Base-by-base conservation (phyloP, 2,888 invertebrate genomes). In the Mythimna loreyi region DNA sequence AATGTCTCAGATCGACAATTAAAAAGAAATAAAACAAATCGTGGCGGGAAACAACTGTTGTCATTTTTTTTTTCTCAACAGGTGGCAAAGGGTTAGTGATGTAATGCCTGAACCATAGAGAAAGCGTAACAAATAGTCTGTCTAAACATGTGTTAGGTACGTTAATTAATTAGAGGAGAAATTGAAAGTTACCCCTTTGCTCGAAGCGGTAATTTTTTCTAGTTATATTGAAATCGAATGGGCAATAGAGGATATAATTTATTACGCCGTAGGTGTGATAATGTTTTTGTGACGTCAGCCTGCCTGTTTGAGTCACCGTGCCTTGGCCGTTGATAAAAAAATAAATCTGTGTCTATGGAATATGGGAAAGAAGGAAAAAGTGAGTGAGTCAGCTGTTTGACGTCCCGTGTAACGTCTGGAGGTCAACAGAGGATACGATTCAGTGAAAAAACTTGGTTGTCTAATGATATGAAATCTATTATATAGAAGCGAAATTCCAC, bases 11-110 rank as follows among this genome's bases (percentile, higher is more conserved):
- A 85, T 87, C 75, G 89, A 95, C 94, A 96, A 96, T 96, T 96
- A 96, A 95, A 96, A 95, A 94, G 93, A 94, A 94, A 96, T 96
- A 95, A 95, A 95, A 95, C 95, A 95, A 95, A 96, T 95, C 95
- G 88, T 86, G 91, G 92, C 90, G 93, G 93, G 92, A 92, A 90
- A 89, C 95, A 95, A 94, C 94, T 94, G 95, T 92, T 94, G 93
- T 91, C 64, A 69, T 74, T 82, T 76, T 80, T 75, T 56, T 75
- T 90, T 80, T 72, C 49, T 74, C 83, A 93, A 94, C 95, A 96
- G 95, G 95, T 95, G 95, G 93, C 86, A 87, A 85, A 87, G 85
- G 87, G 87, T 87, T 87, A 89, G 88, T 89, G 88, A 91, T 90
- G 88, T 89, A 91, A 92, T 91, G 91, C 90, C 89, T 88, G 89